Evolutionary conservation across 2,888 invertebrate species (phyloP), one percentile per base, ranked within the genome.

Genomic region (Acleris holmiana): DNA sequence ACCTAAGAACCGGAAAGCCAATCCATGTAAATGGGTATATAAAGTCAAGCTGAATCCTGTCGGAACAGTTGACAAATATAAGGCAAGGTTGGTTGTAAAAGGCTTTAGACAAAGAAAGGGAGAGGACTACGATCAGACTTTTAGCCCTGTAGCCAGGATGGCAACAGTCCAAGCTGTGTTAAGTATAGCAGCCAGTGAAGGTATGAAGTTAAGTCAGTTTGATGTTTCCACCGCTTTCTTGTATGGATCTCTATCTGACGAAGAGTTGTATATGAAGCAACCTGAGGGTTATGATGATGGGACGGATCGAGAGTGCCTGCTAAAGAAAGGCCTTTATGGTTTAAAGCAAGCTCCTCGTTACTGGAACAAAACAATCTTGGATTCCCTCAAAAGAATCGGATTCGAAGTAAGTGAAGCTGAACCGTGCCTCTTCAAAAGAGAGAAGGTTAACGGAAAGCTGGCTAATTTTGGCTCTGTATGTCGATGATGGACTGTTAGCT

Each of bases 151-250:
- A 29, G 51, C 51, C 29, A 51, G 23, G 10, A 51, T 51, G 51
- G 51, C 51, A 8, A 51, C 51, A 29, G 51, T 51, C 13, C 25
- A 29, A 29, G 25, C 51, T 50, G 41, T 41, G 3, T 41, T 41
- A 41, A 13, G 41, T 13, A 41, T 8, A 8, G 41, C 41, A 41
- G 41, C 41, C 15, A 13, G 41, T 41, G 49, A 50, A 50, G 49
- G 49, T n/a, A 21, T 50, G n/a, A 50, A 23, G n/a, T 25, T 50
- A 25, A 50, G 49, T 50, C 49, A 50, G 25, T 50, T 50, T n/a
- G 49, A 50, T 25, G 49, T 50, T 25, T 50, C 25, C 23, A 50
- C 49, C 13, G 49, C 49, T 25, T 50, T 50, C 23, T n/a, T n/a
- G n/a, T n/a, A n/a, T n/a, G n/a, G n/a, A n/a, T n/a, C n/a, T n/a